Percentiles rank a stretch among this genome's conserved stretches.
phyloP scores from a whole-genome alignment of 92 coral and sea anemone genomes.

The Pocillopora grandis region DNA sequence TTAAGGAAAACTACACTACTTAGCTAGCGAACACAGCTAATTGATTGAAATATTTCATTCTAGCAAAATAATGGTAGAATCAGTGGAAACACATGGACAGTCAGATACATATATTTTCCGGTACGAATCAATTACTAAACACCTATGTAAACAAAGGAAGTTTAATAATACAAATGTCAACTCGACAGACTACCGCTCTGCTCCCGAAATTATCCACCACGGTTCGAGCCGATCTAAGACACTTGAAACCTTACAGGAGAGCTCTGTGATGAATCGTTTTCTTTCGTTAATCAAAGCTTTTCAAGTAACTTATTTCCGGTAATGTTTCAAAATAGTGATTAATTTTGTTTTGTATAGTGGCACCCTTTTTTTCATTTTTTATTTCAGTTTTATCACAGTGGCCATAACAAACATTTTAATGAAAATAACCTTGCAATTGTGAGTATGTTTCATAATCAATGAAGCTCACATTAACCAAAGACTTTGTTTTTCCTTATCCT shows the following conservation, averaged over 20 bases:
- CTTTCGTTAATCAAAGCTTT: not conserved
- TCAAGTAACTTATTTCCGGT: not conserved
- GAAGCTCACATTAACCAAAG: not conserved
- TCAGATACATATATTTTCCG: constrained; percentile 1
- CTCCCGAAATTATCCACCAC: constrained; percentile 12
- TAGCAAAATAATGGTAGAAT: too few species aligned
- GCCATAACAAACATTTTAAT: not conserved
- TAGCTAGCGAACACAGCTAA: too few species aligned
- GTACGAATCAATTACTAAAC: constrained; percentile 20
- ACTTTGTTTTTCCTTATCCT: not conserved
- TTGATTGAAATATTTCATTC: too few species aligned
- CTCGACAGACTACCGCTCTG: not conserved
- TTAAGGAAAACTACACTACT: too few species aligned
- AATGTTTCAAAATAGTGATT: not conserved
- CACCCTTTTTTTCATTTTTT: not conserved
- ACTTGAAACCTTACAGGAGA: not conserved
- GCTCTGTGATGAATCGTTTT: not conserved
- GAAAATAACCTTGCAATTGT: not conserved
- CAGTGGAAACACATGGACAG: too few species aligned
- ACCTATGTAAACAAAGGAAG: constrained; percentile 13
- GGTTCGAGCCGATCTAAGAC: not conserved
- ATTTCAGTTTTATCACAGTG: not conserved
- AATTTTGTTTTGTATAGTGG: too few species aligned
- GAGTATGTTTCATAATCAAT: not conserved
- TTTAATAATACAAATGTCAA: constrained; percentile 20